Base-by-base conservation (phyloP, 2,888 invertebrate species). In the Tetragonula carbonaria region DNA sequence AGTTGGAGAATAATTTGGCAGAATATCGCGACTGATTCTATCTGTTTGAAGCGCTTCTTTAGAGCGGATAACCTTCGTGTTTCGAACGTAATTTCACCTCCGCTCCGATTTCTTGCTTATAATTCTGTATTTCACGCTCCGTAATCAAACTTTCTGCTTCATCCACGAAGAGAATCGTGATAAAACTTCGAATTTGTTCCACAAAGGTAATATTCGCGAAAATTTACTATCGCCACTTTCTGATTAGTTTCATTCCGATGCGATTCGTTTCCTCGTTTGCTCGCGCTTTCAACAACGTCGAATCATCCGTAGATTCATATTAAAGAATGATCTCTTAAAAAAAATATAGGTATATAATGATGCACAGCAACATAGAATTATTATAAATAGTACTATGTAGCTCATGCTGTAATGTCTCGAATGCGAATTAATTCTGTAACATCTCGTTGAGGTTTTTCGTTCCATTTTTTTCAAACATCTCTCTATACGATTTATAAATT, bases 131-230 rank as follows among this genome's bases (percentile, higher is more conserved):
- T 51, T 51, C 74, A n/a, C 51, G 28, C n/a, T n/a, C 51, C 74
- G 63, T 74, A 74, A 74, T 74, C 63, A 33, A 74, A 74, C 33
- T 63, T 74, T 28, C 28, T 16, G 63, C 18, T 51, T 21, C 62
- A 33, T 45, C 16, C 3, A 21, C 1, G 51, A 51, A 21, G 63
- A 33, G 33, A 51, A 50, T 65, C 51, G 62, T 51, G 74, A 74
- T 74, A 51, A 59, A 74, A 74, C 74, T 74, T 14, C 13, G 18
- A 63, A 67, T 23, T 50, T 67, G 50, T 67, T 50, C 50, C 6
- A 14, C 45, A 8, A 50, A 11, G 50, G 23, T 67, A 21, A 6
- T 6, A 14, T n/a, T 66, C n/a, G 14, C 6, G 45, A 16, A 66
- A 66, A 66, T 16, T 66, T 38, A 33, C 65, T 65, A 33, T 33